Percentiles rank a stretch among this genome's conserved stretches.
Evolutionary conservation across 2,797 vertebrate species (phyloP).

Genomic region (Pseudotriccus pelzelni): DNA sequence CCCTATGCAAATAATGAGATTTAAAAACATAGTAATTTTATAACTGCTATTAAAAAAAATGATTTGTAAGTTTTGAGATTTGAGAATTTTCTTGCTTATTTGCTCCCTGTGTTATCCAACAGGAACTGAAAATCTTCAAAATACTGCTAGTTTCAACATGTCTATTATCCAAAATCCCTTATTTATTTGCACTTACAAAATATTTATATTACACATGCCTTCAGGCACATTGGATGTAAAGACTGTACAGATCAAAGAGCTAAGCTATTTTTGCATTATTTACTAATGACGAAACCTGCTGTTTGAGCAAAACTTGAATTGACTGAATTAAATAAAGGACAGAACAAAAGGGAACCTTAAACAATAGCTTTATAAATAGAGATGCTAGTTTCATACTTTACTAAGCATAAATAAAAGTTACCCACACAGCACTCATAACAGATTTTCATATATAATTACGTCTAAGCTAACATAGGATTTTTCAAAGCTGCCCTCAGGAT

Average conservation of each 20-base stretch:
- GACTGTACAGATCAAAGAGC: constrained; percentile 29
- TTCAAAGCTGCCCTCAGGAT: constrained; percentile 25
- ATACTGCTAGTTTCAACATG: constrained; percentile 34
- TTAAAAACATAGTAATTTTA: not conserved
- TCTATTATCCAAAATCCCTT: constrained; percentile 36
- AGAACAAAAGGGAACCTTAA: constrained; percentile 38
- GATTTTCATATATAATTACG: constrained; percentile 55
- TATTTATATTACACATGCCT: constrained; percentile 37
- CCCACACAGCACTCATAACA: not conserved
- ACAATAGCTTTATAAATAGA: constrained; percentile 14
- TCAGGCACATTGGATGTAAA: not conserved
- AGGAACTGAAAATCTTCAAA: constrained; percentile 12
- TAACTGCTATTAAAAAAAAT: not conserved
- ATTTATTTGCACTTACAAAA: constrained; percentile 46
- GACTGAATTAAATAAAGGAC: constrained; percentile 38
- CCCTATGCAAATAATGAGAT: not conserved
- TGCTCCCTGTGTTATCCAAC: not conserved
- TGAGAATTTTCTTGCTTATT: constrained; percentile 9
- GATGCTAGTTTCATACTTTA: constrained; percentile 36
- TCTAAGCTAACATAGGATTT: not conserved
- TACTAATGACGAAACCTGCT: constrained; percentile 58
- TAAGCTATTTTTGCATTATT: constrained; percentile 20
- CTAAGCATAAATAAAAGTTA: constrained; percentile 37
- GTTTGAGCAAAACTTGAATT: constrained; percentile 51
- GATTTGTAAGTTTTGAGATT: not conserved